phyloP scores from a whole-genome alignment of 1,140 invertebrate genomes.

The Venustaconcha ellipsiformis region DNA sequence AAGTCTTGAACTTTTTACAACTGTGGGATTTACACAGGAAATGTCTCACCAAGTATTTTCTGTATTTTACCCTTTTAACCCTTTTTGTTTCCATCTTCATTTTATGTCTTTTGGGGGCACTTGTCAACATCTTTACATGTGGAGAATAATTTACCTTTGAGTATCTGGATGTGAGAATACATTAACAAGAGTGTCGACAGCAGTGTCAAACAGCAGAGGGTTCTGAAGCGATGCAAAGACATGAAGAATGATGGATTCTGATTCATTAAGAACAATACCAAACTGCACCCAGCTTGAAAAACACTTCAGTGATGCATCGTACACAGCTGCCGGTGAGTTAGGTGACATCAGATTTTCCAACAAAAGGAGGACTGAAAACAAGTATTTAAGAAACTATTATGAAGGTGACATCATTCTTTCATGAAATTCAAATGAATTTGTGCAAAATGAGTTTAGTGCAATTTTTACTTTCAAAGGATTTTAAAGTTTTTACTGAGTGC shows the following conservation, averaged over 20 bases:
- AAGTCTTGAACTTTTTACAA: too few species aligned
- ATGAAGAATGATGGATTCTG: slow-evolving; percentile 60
- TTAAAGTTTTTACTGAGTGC: not conserved
- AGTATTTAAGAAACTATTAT: slow-evolving; percentile 23
- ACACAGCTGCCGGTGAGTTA: slow-evolving; percentile 50
- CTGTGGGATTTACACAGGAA: not conserved
- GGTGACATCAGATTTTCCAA: slow-evolving; percentile 45
- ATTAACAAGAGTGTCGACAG: slow-evolving; percentile 74
- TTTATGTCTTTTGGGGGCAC: too few species aligned
- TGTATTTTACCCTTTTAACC: not conserved
- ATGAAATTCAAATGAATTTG: not conserved
- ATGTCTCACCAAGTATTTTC: not conserved
- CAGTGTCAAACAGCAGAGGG: slow-evolving; percentile 73
- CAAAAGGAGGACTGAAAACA: slow-evolving; percentile 63
- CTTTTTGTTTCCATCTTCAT: too few species aligned
- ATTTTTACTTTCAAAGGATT: not conserved
- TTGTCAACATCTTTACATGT: too few species aligned
- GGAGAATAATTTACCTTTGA: slow-evolving; percentile 64
- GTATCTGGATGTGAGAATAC: slow-evolving; percentile 74
- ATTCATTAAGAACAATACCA: slow-evolving; percentile 63
- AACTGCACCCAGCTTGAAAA: slow-evolving; percentile 77
- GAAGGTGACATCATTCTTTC: not conserved
- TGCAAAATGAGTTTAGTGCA: not conserved
- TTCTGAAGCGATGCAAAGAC: slow-evolving; percentile 67
- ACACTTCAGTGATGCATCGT: slow-evolving; percentile 73